Percentiles rank a stretch among this genome's conserved stretches.
These are phyloP conservation scores for Augiades crinisus DNA, from an alignment of 2,888 invertebrate genomes.

Conservation along the genomic window DNA sequence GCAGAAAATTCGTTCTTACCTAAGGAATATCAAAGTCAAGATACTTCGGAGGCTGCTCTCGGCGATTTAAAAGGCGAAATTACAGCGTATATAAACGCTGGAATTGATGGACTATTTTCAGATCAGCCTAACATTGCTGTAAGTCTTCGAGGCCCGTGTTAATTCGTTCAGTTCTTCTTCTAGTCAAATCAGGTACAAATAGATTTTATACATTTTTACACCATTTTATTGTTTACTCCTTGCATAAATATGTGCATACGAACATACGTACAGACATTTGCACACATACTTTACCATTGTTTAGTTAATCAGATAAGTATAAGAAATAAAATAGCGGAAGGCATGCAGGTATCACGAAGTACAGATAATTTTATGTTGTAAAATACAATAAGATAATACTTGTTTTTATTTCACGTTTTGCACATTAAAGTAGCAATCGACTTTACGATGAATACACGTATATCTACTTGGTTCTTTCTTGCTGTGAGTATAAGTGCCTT, in stretches of 20 bases:
- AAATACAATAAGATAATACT: constrained; percentile 10
- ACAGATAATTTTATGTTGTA: constrained; percentile 15
- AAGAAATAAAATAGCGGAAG: neutral
- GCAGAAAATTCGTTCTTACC: constrained; percentile 64
- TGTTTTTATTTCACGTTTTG: constrained; percentile 1
- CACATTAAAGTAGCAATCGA: neutral
- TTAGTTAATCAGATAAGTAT: constrained; percentile 11
- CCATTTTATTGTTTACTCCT: too few species aligned
- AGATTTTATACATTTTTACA: neutral
- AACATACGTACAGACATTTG: too few species aligned
- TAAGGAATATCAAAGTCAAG: constrained; percentile 51
- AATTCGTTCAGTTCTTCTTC: too few species aligned
- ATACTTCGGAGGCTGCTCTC: constrained; percentile 44
- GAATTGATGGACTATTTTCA: constrained; percentile 66
- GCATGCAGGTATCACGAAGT: neutral
- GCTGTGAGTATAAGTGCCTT: neutral
- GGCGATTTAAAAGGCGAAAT: constrained; percentile 61
- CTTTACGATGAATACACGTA: constrained; percentile 15
- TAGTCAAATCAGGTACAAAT: too few species aligned
- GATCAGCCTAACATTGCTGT: constrained; percentile 66
- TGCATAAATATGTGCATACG: too few species aligned
- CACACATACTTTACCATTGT: neutral
- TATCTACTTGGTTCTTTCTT: neutral
- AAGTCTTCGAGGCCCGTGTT: constrained; percentile 47
- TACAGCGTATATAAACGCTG: constrained; percentile 53